phyloP scores from a whole-genome alignment of 2,888 invertebrate genomes.

The Rhagonycha fulva region DNA sequence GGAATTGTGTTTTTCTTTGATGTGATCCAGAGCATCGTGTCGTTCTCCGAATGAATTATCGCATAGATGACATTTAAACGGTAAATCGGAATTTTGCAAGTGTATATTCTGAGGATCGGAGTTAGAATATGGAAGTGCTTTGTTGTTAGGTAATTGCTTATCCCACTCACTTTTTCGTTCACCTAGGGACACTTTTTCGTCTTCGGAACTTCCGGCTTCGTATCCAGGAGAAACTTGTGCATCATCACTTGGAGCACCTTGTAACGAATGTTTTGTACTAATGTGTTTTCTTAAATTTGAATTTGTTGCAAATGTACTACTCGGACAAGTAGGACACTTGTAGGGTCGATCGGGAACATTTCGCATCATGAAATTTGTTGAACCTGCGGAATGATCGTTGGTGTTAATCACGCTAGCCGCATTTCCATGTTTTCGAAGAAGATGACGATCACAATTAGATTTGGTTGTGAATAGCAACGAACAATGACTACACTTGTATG shows the following conservation, averaged over 20 bases:
- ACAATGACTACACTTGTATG: conserved; percentile 93
- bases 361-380: conserved; percentile 58
- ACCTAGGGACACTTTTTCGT: conserved; percentile 52
- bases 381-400: conserved; percentile 39
- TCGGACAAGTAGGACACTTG: conserved; percentile 80
- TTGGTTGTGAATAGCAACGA: conserved; percentile 94
- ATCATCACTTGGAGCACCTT: conserved; percentile 54
- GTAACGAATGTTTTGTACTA: conserved; percentile 68
- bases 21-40: conserved; percentile 80
- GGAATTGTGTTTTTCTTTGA: conserved; percentile 72
- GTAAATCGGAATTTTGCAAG: conserved; percentile 66
- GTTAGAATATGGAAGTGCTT: conserved; percentile 32
- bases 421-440: conserved; percentile 83
- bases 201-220: conserved; percentile 54
- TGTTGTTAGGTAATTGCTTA: conserved; percentile 42
- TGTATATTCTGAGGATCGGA: conserved; percentile 44
- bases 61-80: conserved; percentile 92
- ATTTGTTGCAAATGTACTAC: conserved; percentile 80
- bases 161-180: conserved; percentile 46
- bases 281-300: conserved; percentile 81
- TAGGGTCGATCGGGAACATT: conserved; percentile 77
- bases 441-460: conserved; percentile 94
- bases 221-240: conserved; percentile 46
- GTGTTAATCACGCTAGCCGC: conserved; percentile 52
- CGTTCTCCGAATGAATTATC: conserved; percentile 84